Evolutionary conservation across 1,140 invertebrate genomes (phyloP), one percentile per base, ranked within the genome.

Genomic region (Campoletis sonorensis): DNA sequence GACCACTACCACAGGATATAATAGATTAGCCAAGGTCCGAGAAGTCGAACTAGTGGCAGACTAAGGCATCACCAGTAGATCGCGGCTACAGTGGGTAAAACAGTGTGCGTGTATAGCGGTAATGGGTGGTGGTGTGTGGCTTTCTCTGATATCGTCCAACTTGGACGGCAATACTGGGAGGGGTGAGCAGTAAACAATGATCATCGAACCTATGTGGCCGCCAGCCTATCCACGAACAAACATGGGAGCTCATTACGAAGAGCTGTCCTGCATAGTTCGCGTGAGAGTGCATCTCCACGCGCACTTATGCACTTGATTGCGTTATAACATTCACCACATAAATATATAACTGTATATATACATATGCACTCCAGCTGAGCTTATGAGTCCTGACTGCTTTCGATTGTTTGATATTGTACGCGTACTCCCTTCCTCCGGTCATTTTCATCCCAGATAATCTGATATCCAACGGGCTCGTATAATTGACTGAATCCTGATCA

Each of bases 201-300:
- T 86, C 84, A 84, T 84, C 84, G 85, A 85, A 83, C 86, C 87
- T 85, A 83, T 83, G 86, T 82, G 86, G 79, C 82, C 84, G 79
- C 85, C 81, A 86, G 87, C 83, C 82, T 79, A 51, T 45, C 84
- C 81, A 82, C 83, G 61, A 83, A 79, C 82, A 86, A 88, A 91
- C 90, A 90, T 88, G 87, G 84, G 79, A 88, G 88, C 90, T 91
- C 90, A 90, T 91, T 91, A 91, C 81, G 85, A 81, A 85, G 85
- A 75, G 72, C 18, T 64, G 70, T 18, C 37, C 37, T 45, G n/a
- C 87, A n/a, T n/a, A n/a, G n/a, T 84, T 89, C 86, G 89, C 89
- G 88, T 88, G 87, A 89, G 45, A 75, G 88, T 83, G 85, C 87
- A 86, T 86, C 87, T 54, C 72, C 21, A 27, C 26, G 72, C 40